Conservation (phyloP, 2,113 vertebrate genomes). For the Xerus inauris region DNA sequence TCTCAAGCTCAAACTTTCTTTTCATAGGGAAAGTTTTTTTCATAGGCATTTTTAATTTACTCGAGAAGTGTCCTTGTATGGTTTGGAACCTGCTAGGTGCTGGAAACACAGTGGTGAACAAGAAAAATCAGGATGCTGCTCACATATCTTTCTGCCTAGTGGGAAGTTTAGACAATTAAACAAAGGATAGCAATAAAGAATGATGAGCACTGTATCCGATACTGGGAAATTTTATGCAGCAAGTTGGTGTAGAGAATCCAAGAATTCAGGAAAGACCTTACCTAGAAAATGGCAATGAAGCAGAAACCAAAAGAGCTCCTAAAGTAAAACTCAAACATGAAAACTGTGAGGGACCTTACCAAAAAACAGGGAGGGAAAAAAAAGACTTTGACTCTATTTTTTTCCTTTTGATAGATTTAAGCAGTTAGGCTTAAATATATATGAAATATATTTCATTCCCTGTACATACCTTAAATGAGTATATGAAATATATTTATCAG, state of each 20-base stretch:
- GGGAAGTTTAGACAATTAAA: neutral
- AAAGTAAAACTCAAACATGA: neutral
- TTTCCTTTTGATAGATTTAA: neutral
- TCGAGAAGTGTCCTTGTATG: neutral
- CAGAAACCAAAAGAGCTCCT: neutral
- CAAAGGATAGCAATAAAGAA: neutral
- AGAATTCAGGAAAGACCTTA: neutral
- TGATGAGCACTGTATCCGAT: neutral
- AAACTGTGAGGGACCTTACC: neutral
- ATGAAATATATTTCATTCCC: neutral
- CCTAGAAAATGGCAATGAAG: neutral
- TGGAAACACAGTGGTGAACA: neutral
- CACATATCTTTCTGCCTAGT: neutral
- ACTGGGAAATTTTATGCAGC: neutral
- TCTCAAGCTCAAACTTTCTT: neutral
- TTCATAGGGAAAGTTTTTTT: neutral
- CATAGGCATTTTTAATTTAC: neutral
- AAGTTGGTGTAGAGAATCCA: neutral
- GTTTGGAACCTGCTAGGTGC: neutral
- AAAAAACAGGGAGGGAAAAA: neutral
- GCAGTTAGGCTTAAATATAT: neutral
- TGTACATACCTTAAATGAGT: too few relatives aligned
- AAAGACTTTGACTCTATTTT: neutral
- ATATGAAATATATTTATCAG: neutral
- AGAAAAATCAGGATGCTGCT: neutral